A percentile compares a stretch with the other conserved stretches of the same genome.
Conservation (phyloP, 2,888 invertebrate species). For the Ochropleura plecta region DNA sequence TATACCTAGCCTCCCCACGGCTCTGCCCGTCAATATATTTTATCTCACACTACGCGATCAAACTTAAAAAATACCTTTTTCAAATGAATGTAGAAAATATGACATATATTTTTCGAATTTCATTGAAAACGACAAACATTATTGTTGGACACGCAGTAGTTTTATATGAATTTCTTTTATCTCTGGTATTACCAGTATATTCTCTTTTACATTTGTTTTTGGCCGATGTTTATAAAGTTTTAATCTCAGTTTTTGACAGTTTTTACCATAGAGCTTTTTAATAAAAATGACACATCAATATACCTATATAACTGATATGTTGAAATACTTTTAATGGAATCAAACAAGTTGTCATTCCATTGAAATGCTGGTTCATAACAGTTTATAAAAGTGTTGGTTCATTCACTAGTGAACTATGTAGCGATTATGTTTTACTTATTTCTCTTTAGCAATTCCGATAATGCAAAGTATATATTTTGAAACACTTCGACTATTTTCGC, state of each 20-base stretch:
- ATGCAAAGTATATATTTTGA: constrained; percentile 36
- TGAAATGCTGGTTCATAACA: neutral
- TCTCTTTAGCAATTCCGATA: constrained; percentile 4
- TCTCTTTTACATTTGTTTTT: constrained; percentile 4
- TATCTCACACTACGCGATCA: constrained; percentile 54
- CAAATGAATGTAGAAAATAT: constrained; percentile 18
- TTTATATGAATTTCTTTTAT: constrained; percentile 8
- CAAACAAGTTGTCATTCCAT: neutral
- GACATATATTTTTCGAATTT: neutral
- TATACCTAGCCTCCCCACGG: constrained; percentile 69
- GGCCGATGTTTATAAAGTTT: constrained; percentile 17
- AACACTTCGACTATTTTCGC: constrained; percentile 51
- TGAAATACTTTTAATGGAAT: neutral
- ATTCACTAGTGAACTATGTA: neutral
- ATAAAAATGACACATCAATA: neutral
- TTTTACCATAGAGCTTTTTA: constrained; percentile 11
- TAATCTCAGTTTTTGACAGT: neutral
- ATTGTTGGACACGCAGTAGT: neutral
- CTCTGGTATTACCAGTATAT: constrained; percentile 10
- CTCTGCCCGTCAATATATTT: constrained; percentile 61
- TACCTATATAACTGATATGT: neutral
- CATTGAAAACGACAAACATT: neutral
- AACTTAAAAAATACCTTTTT: constrained; percentile 45
- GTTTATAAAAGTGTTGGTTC: neutral
- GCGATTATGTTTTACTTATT: neutral